phyloP scores from a whole-genome alignment of 2,888 invertebrate genomes.

The Spodoptera exigua region DNA sequence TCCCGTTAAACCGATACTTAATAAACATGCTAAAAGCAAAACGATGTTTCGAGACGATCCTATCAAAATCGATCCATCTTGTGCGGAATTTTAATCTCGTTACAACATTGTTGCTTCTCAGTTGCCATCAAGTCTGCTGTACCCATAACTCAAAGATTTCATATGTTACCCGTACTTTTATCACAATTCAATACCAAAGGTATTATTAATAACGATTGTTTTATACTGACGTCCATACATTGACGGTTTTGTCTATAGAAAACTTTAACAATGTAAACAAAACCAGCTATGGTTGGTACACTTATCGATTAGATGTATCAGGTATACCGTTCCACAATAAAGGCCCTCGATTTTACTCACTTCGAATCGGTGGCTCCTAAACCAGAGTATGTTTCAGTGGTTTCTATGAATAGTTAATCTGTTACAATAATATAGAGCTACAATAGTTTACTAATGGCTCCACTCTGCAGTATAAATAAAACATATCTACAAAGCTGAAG shows the following conservation, averaged over 20 bases:
- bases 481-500: too few relatives aligned
- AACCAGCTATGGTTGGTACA: slow-evolving; percentile 7
- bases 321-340: not conserved
- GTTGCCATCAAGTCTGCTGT: slow-evolving; percentile 46
- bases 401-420: slow-evolving; percentile 3
- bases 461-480: too few relatives aligned
- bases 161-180: slow-evolving; percentile 42
- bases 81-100: slow-evolving; percentile 57
- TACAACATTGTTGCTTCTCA: slow-evolving; percentile 45
- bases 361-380: slow-evolving; percentile 33
- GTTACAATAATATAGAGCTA: not conserved
- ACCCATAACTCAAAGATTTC: slow-evolving; percentile 54
- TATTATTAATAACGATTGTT: slow-evolving; percentile 2
- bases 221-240: not conserved
- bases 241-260: not conserved
- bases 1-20: slow-evolving; percentile 26
- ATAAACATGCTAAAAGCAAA: slow-evolving; percentile 45
- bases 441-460: too few relatives aligned
- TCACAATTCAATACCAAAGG: slow-evolving; percentile 14
- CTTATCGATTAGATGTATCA: not conserved
- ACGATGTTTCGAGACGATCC: slow-evolving; percentile 47
- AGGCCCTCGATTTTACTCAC: slow-evolving; percentile 28
- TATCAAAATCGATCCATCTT: slow-evolving; percentile 55
- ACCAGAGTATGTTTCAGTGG: slow-evolving; percentile 12
- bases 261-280: not conserved